Evolutionary conservation across 2,113 vertebrate species (phyloP).

Genomic region (Paramormyrops kingsleyae): DNA sequence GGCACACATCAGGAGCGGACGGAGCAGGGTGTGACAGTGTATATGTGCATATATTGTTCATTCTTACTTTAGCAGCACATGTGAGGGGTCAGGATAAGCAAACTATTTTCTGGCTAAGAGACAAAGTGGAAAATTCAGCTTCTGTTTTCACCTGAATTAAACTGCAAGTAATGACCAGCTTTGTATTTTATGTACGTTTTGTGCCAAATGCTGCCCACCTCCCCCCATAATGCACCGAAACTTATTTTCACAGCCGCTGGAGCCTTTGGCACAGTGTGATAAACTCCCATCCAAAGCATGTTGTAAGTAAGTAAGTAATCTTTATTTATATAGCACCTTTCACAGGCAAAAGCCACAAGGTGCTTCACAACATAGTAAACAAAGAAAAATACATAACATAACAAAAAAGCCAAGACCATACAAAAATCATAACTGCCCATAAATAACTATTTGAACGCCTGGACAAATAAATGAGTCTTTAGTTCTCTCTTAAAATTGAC

Average conservation of each 20-base stretch:
- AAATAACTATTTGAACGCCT: too few species aligned
- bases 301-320: too few species aligned
- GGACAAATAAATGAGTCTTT: too few species aligned
- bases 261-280: conserved; percentile 19
- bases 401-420: too few species aligned
- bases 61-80: background rate
- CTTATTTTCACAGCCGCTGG: background rate
- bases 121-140: background rate
- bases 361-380: too few species aligned
- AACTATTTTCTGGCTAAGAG: background rate
- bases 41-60: conserved; percentile 26
- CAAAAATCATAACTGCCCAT: too few species aligned
- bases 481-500: too few species aligned
- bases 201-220: background rate
- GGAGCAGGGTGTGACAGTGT: too few species aligned
- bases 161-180: background rate
- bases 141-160: background rate
- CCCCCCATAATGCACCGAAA: background rate
- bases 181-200: conserved; percentile 6
- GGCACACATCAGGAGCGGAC: too few species aligned
- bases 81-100: conserved; percentile 23
- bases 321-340: too few species aligned
- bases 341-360: too few species aligned
- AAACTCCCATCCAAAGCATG: conserved; percentile 30
- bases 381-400: too few species aligned